Percentiles rank a stretch among this genome's conserved stretches.
These are phyloP conservation scores for Carterocephalus palaemon DNA, from an alignment of 2,888 invertebrate species.

Conservation along the genomic window DNA sequence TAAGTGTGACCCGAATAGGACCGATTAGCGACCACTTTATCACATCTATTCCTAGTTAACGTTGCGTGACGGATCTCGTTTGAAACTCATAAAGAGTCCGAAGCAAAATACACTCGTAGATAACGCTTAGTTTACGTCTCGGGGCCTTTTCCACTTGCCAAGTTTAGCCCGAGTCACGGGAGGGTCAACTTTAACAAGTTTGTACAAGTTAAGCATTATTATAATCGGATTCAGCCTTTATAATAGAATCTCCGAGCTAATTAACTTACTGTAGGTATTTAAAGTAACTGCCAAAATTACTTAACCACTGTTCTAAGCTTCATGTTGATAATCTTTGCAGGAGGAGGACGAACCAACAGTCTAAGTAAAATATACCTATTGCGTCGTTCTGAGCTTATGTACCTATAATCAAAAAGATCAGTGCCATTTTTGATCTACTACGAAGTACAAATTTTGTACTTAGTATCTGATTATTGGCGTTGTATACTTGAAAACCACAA, in stretches of 20 bases:
- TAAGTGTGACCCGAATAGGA: conserved; percentile 78
- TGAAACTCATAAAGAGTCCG: conserved; percentile 78
- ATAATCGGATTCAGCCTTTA: conserved; percentile 70
- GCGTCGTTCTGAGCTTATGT: too few species aligned
- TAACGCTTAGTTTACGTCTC: conserved; percentile 74
- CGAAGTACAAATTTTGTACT: too few species aligned
- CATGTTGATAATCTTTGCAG: too few species aligned
- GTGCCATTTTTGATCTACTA: too few species aligned
- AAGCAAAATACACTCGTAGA: conserved; percentile 77
- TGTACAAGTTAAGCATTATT: conserved; percentile 68
- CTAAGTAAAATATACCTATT: too few species aligned
- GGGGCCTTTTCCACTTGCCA: conserved; percentile 72
- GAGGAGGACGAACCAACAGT: too few species aligned
- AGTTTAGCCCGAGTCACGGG: conserved; percentile 57
- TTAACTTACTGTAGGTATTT: conserved; percentile 9
- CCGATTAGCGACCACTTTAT: conserved; percentile 79
- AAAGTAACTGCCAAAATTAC: conserved; percentile 10
- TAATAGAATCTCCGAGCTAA: conserved; percentile 44
- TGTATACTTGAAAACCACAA: neutral
- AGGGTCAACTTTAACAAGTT: conserved; percentile 66
- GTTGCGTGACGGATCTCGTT: conserved; percentile 79
- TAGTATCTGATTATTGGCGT: too few species aligned
- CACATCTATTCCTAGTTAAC: conserved; percentile 77
- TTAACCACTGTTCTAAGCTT: too few species aligned
- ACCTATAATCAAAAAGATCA: too few species aligned